Evolutionary conservation across 2,888 invertebrate genomes (phyloP).

Genomic region (Dryadula phaetusa): DNA sequence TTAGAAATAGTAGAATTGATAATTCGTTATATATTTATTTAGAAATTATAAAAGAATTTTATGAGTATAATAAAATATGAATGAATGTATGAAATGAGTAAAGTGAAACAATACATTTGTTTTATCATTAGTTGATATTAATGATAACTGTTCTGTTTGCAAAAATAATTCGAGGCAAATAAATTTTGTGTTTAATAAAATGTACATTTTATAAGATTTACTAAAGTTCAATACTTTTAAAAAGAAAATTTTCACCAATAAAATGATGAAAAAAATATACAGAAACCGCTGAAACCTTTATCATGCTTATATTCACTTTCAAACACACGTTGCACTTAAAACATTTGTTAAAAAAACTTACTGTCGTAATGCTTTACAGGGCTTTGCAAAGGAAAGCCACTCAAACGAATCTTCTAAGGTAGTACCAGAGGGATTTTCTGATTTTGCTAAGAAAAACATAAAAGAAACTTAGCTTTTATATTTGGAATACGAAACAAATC

Average conservation of each 20-base stretch:
- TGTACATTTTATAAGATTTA: no score
- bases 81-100: no score
- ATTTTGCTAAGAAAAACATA: conserved; percentile 16
- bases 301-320: not conserved
- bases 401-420: conserved; percentile 20
- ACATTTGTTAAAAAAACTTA: conserved; percentile 7
- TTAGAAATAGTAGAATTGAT: no score
- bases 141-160: no score
- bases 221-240: no score
- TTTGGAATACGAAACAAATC: conserved; percentile 13
- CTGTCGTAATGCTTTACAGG: conserved; percentile 6
- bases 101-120: no score
- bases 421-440: conserved; percentile 15
- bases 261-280: not conserved
- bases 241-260: not conserved
- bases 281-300: not conserved
- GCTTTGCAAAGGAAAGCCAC: conserved; percentile 13
- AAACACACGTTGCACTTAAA: conserved; percentile 11
- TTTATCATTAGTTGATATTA: no score
- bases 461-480: conserved; percentile 13
- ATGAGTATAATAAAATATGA: no score
- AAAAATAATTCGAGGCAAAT: no score
- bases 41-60: no score
- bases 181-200: no score
- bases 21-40: no score